Percentiles rank a stretch among this genome's conserved stretches.
phyloP scores from a whole-genome alignment of 2,888 invertebrate genomes.

The Tricholauxania praeusta region DNA sequence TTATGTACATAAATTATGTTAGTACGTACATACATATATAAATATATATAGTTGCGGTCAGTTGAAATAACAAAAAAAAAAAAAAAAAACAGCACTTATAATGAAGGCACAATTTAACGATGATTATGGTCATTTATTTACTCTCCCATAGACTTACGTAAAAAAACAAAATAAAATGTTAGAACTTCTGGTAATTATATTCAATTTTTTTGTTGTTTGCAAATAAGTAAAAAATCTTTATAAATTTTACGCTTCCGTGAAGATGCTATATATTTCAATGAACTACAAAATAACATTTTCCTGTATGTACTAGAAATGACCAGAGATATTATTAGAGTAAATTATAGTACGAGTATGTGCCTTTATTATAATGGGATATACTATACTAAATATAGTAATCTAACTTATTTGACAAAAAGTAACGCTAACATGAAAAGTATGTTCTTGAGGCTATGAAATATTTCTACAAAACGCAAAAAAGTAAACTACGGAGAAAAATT shows the following conservation, averaged over 20 bases:
- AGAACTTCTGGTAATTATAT: neutral
- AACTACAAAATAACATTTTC: neutral
- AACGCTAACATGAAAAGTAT: too few species aligned
- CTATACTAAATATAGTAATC: too few species aligned
- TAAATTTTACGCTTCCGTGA: slow-evolving; percentile 9
- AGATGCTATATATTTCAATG: neutral
- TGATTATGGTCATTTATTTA: slow-evolving; percentile 1
- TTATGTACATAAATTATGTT: too few species aligned
- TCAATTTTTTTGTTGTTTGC: neutral
- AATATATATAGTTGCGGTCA: too few species aligned
- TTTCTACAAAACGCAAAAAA: too few species aligned
- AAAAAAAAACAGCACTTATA: too few species aligned
- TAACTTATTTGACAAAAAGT: too few species aligned
- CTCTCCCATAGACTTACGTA: neutral
- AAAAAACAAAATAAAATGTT: neutral
- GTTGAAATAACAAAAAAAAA: too few species aligned
- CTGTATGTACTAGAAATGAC: neutral
- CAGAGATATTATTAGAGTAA: slow-evolving; percentile 1
- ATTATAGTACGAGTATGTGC: neutral
- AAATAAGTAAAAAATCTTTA: neutral
- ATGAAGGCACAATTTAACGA: neutral
- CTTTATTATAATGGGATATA: too few species aligned
- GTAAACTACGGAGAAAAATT: too few species aligned
- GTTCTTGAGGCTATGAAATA: too few species aligned
- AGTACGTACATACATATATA: too few species aligned